Base-by-base conservation (phyloP, 1,140 invertebrate species). In the Sycophila sp. region DNA sequence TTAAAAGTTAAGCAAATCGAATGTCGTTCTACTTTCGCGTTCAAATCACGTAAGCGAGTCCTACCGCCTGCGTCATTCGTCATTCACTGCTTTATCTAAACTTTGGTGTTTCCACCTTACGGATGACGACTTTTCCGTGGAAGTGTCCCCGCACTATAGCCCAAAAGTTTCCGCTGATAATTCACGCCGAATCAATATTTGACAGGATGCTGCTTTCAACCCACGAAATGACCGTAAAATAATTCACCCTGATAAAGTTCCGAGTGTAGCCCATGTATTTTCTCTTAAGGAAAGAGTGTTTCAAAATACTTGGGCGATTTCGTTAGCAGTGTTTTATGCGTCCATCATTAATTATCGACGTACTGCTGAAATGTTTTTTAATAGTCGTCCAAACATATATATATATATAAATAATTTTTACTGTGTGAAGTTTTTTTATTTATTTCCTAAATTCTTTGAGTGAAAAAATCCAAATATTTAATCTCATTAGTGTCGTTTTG, bases 161-260 rank as follows among this genome's bases (percentile, higher is more conserved):
- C 15, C 26, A 28, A n/a, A 56, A 76, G 55, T 63, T 53, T 28
- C 34, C 7, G 11, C 24, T 62, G 34, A 72, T 76, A 72, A 77
- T 77, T 78, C 75, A 72, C 26, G 38, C 51, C 59, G 7, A 60
- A 75, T 76, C 68, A 80, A 80, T 80, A 78, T 80, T 80, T 72
- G 64, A 80, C 78, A 78, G 77, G 78, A 78, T 77, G 70, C 69
- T 24, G 38, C 40, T 58, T 58, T 58, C n/a, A 38, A 38, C 22
- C 28, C 58, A 38, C 38, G 17, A n/a, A 75, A 78, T 73, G 68
- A 66, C 69, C 36, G 53, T 73, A 47, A 67, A 34, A 67, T 67
- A 59, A 67, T 51, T 55, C 17, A 24, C 7, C 28, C n/a, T 40
- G 36, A 42, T 40, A 66, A 55, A 66, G 8, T 17, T 34, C 34